Percentiles rank a stretch among this genome's conserved stretches.
phyloP scores from a whole-genome alignment of 1,140 invertebrate genomes.

The Acyrthosiphon pisum region DNA sequence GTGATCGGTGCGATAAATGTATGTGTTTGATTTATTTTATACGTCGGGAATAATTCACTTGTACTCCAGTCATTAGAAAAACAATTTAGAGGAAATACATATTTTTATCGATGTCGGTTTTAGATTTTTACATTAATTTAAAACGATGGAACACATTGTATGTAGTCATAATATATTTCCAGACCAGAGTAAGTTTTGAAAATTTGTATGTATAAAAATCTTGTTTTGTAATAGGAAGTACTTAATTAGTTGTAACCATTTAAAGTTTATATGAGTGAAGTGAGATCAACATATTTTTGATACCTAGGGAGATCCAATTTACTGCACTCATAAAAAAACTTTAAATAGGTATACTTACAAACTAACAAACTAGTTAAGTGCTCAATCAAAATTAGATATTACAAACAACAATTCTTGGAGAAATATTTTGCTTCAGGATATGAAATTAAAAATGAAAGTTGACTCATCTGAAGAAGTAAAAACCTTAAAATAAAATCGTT shows the following conservation, averaged over 20 bases:
- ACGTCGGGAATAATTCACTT: no score
- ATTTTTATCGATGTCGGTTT: no score
- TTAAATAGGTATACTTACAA: background rate
- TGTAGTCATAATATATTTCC: no score
- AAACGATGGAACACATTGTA: no score
- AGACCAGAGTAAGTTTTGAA: no score
- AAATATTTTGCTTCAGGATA: background rate
- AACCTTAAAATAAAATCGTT: background rate
- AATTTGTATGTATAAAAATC: no score
- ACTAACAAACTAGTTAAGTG: background rate
- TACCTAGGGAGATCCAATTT: background rate
- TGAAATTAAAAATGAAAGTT: background rate
- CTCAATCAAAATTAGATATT: background rate
- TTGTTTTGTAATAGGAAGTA: no score
- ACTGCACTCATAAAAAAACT: background rate
- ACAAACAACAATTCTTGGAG: background rate
- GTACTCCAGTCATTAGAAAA: no score
- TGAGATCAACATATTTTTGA: background rate
- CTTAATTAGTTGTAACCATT: background rate
- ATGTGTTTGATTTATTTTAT: no score
- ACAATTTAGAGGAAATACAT: no score
- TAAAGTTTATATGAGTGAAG: background rate
- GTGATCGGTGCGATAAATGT: no score
- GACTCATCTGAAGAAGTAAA: background rate
- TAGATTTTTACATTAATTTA: no score